A percentile compares a stretch with the other conserved stretches of the same genome.
Evolutionary conservation across 2,113 vertebrate genomes (phyloP).

Genomic region (Plestiodon gilberti): DNA sequence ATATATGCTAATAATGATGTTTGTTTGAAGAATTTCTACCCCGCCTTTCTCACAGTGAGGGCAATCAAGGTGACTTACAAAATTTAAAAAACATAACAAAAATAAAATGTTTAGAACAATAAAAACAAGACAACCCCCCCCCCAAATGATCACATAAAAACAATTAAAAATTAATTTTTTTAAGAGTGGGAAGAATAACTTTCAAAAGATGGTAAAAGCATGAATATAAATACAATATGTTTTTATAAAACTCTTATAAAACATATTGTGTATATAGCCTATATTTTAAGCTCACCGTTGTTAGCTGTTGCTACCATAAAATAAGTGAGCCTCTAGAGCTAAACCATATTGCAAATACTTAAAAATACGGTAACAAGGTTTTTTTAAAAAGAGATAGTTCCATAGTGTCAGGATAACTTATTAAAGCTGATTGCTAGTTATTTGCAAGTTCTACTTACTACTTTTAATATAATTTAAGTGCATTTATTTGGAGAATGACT

Average conservation of each 20-base stretch:
- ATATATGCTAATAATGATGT: neutral
- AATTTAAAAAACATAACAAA: too few relatives aligned
- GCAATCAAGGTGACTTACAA: too few relatives aligned
- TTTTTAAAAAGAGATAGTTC: slow-evolving; percentile 4
- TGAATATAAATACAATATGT: too few relatives aligned
- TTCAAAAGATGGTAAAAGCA: neutral
- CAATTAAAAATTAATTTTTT: neutral
- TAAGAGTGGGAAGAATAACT: neutral
- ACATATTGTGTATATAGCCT: neutral
- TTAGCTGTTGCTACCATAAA: neutral
- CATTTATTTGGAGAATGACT: slow-evolving; percentile 52
- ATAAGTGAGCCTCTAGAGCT: neutral
- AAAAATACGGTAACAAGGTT: neutral
- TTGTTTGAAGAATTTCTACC: too few relatives aligned
- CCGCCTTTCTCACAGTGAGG: too few relatives aligned
- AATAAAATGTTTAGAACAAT: too few relatives aligned
- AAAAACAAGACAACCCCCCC: too few relatives aligned
- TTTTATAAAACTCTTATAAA: neutral
- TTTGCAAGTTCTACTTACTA: slow-evolving; percentile 30
- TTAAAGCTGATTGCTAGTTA: slow-evolving; percentile 20
- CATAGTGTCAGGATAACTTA: neutral
- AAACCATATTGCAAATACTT: neutral
- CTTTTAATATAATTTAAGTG: slow-evolving; percentile 33
- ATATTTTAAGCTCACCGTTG: neutral
- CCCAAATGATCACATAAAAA: too few relatives aligned